A percentile compares a stretch with the other conserved stretches of the same genome.
Conservation (phyloP, 2,113 vertebrate species). For the Mobula hypostoma region DNA sequence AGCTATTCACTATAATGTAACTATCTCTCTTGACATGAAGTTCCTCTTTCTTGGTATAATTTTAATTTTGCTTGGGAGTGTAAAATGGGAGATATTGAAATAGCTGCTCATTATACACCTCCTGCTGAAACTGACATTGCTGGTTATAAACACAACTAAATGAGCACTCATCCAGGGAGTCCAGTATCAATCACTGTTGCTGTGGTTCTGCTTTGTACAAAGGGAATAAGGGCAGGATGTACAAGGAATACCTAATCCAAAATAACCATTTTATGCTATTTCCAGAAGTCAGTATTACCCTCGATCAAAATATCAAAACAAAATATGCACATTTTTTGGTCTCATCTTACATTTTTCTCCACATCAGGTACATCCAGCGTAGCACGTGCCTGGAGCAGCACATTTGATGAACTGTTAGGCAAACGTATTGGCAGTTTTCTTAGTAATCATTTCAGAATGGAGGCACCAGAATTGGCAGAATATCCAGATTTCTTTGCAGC, state of each 20-base stretch:
- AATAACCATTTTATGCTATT: neutral
- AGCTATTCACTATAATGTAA: no score
- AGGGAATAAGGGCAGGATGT: neutral
- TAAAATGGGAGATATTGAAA: neutral
- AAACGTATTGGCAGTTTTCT: conserved; percentile 61
- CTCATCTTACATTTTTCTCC: conserved; percentile 35
- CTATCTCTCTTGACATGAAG: no score
- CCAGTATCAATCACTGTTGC: no score
- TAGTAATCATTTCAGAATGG: conserved; percentile 50
- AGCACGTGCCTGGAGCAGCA: conserved; percentile 72
- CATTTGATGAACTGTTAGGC: conserved; percentile 70
- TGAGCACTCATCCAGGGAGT: no score
- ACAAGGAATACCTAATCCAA: neutral
- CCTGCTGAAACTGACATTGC: no score
- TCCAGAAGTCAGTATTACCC: neutral
- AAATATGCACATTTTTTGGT: conserved; percentile 33
- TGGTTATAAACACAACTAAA: no score
- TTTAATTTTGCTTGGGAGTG: neutral
- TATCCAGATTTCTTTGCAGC: conserved; percentile 74
- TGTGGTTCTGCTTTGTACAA: neutral
- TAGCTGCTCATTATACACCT: neutral
- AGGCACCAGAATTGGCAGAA: conserved; percentile 61
- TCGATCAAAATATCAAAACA: neutral
- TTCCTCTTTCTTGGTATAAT: neutral
- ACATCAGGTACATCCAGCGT: conserved; percentile 71